A percentile compares a stretch with the other conserved stretches of the same genome.
Conservation (phyloP, 2,113 vertebrate genomes). For the Tapirus terrestris region DNA sequence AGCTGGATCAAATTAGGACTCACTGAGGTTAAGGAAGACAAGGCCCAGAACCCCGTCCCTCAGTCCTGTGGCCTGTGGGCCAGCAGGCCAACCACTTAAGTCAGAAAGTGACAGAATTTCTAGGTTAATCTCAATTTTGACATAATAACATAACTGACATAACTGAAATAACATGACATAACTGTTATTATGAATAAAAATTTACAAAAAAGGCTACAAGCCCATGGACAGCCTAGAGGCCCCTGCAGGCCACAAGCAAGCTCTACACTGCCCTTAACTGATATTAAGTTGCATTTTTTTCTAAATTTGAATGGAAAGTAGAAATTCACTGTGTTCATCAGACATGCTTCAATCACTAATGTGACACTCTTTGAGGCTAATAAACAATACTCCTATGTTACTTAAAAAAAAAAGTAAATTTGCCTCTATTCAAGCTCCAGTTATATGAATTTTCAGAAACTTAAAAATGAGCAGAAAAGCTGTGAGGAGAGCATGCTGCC, state of each 20-base stretch:
- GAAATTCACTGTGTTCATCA: neutral
- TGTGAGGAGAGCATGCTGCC: neutral
- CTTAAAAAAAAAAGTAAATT: neutral
- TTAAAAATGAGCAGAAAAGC: conserved; percentile 23
- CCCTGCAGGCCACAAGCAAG: neutral
- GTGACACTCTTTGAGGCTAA: neutral
- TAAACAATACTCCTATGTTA: neutral
- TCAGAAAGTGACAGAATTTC: neutral
- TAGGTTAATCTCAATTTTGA: neutral
- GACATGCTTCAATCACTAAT: neutral
- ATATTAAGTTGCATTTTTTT: neutral
- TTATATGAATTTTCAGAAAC: neutral
- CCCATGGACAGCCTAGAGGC: neutral
- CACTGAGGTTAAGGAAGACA: neutral
- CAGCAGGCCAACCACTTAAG: neutral
- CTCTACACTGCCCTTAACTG: neutral
- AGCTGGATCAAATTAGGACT: neutral
- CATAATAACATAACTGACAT: neutral
- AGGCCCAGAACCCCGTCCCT: neutral
- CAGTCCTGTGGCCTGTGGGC: neutral
- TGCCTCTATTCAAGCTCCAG: neutral
- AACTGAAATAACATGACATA: too few relatives aligned
- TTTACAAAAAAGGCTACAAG: neutral
- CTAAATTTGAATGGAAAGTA: neutral
- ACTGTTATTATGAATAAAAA: neutral